Conservation (phyloP, 2,113 vertebrate species). For the Seriola rivoliana region DNA sequence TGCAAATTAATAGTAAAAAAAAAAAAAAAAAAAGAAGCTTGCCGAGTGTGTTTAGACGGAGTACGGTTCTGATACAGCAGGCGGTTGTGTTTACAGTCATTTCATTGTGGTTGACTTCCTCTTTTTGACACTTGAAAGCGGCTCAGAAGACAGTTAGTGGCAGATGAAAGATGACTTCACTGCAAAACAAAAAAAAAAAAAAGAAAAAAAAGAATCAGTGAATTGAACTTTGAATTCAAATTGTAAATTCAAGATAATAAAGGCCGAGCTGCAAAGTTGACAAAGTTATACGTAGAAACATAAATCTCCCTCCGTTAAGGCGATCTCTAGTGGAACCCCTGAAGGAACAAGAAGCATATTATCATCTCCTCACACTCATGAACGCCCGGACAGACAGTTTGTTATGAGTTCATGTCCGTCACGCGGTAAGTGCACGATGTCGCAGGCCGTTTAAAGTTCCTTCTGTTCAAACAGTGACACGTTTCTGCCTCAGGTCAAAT, state of each 20-base stretch:
- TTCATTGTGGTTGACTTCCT: slow-evolving; percentile 45
- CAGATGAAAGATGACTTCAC: background rate
- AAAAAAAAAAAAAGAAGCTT: no score
- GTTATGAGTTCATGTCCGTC: no score
- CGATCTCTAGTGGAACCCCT: background rate
- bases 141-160: background rate
- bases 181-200: background rate
- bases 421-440: no score
- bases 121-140: slow-evolving; percentile 35
- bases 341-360: no score
- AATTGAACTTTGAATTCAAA: background rate
- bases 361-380: background rate
- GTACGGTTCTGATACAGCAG: background rate
- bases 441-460: background rate
- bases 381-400: background rate
- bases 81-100: slow-evolving; percentile 35
- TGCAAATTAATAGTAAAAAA: background rate
- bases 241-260: background rate
- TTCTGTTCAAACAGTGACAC: background rate
- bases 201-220: background rate
- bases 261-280: no score
- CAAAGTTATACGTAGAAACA: no score
- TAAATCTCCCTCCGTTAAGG: no score
- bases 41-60: background rate
- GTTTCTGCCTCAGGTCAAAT: background rate